Base-by-base conservation (phyloP, 2,797 vertebrate genomes). In the Gadopsis bispinosus region DNA sequence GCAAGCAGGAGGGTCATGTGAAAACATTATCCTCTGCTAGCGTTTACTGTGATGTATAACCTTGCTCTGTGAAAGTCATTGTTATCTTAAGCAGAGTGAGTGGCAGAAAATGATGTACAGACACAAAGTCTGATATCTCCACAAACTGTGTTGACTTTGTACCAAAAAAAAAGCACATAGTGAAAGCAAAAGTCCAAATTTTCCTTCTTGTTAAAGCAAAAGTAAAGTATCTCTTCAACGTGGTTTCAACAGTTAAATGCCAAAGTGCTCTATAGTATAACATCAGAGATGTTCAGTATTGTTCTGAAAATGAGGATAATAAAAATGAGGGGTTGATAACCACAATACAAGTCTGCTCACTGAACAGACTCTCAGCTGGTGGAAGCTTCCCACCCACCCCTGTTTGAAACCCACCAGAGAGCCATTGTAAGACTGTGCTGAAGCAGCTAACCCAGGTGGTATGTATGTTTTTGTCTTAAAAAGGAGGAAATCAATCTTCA, bases 341-440 rank as follows among this genome's bases (percentile, higher is more conserved):
- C 48, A 71, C 6, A 17, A 33, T 13, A 53, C 16, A 29, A 58
- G 16, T 61, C 58, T 63, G 60, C 60, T 69, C 53, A 71, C 67
- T 67, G 53, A 80, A 68, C 70, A 81, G 63, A 76, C 53, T 56
- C 60, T 75, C 53, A n/a, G 43, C n/a, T 13, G 55, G 10, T 12
- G 12, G 69, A 48, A 20, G 43, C 59, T 56, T 75, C 50, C 84
- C 84, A 78, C 82, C 78, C 76, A 88, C 78, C 59, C 60, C 50
- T 53, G 68, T 65, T 51, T 47, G 47, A 79, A 67, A 43, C 33
- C 72, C 58, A 53, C 63, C 63, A 73, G 60, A 80, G 50, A 73
- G 9, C 56, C 50, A 80, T 66, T 84, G 80, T 75, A 20, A 39
- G 71, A 35, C 64, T 56, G 33, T 2, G 59, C 69, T n/a, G 39